Conservation (phyloP, 2,797 vertebrate genomes). For the Tinamus major region DNA sequence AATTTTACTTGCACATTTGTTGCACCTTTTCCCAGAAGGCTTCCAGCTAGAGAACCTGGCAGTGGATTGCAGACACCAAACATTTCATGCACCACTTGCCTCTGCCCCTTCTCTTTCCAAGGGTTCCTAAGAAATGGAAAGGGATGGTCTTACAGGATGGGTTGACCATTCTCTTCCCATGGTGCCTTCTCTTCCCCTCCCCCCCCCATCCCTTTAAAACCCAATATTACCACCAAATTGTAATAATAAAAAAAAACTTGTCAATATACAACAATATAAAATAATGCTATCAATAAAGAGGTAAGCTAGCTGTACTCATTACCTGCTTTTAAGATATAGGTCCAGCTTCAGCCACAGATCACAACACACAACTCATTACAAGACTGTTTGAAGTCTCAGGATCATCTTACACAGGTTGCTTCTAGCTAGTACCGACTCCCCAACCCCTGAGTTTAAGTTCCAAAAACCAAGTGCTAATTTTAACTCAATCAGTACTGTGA, state of each 20-base stretch:
- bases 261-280: not conserved
- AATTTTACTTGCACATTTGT: conserved; percentile 52
- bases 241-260: not conserved
- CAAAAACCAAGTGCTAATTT: not conserved
- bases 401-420: not conserved
- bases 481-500: not conserved
- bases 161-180: conserved; percentile 8
- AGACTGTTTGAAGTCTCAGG: not conserved
- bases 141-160: not conserved
- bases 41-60: conserved; percentile 26
- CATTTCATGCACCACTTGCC: conserved; percentile 45
- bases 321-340: not conserved
- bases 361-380: not conserved
- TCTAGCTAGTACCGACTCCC: not conserved
- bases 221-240: not conserved
- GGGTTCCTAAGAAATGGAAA: not conserved
- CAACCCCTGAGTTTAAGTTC: not conserved
- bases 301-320: not conserved
- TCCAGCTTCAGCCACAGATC: not conserved
- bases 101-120: not conserved
- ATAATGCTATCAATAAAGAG: not conserved
- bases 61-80: conserved; percentile 45
- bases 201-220: not conserved
- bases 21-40: conserved; percentile 42
- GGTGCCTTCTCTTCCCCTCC: rapidly evolving